Conservation (phyloP, 2,797 vertebrate genomes). For the Sebastes steindachneri region DNA sequence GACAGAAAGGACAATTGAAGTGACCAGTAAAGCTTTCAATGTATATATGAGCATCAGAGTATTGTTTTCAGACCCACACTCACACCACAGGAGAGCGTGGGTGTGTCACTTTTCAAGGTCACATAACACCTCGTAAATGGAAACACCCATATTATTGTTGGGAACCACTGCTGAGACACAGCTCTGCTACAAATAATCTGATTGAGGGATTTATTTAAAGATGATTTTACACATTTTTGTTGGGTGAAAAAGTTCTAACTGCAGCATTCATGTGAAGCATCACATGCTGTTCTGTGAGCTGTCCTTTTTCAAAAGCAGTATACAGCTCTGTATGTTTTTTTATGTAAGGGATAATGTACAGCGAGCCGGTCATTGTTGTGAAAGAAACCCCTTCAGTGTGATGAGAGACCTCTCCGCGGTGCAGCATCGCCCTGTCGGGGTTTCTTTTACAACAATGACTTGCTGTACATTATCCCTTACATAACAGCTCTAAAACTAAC, state of each 20-base stretch:
- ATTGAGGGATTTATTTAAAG: neutral
- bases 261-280: neutral
- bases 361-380: no score
- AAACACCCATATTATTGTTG: neutral
- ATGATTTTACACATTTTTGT: neutral
- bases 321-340: no score
- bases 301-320: no score
- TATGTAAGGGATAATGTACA: no score
- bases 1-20: fast-evolving
- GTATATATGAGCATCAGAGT: neutral
- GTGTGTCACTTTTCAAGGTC: neutral
- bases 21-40: neutral
- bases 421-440: no score
- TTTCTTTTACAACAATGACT: no score
- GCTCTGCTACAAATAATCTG: neutral
- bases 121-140: neutral
- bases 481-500: neutral
- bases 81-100: neutral
- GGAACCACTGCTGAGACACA: neutral
- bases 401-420: no score
- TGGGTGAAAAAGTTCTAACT: neutral
- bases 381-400: no score
- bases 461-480: no score
- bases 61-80: neutral
- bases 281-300: neutral